Evolutionary conservation across 2,888 invertebrate genomes (phyloP), one percentile per base, ranked within the genome.

Genomic region (Epsilonema sp.): DNA sequence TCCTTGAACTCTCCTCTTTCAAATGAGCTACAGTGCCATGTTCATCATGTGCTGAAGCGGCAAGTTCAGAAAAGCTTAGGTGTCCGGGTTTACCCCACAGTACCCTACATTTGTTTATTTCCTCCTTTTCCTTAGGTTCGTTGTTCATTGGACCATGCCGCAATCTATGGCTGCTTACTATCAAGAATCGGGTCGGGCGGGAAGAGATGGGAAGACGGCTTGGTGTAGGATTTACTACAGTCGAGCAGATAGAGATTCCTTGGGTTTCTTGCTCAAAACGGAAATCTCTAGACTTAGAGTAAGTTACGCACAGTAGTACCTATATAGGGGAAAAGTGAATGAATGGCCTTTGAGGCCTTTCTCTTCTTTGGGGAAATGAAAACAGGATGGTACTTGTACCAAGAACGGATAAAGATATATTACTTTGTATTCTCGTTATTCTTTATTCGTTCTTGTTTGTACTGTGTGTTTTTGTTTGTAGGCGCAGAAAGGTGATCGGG

Each of bases 111-210:
- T n/a, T n/a, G n/a, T n/a, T n/a, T n/a, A 31, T 31, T 31, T 31
- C 31, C 16, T 8, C 16, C 16, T 31, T 31, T 26, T 48, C 45
- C 56, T 25, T 56, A 82, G 90, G 53, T 85, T 87, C 65, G 94
- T 97, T 2, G 79, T 82, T 4, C 94, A 97, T 68, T 97, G 92
- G 94, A 84, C 85, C 23, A 74, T 87, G 31, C 84, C 94, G 0
- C 85, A 89, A 65, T 86, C 83, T 60, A 80, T 94, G 44, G 86
- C 92, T 0, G 84, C 82, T 0, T 97, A 89, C 67, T 97, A 97
- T 65, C 79, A 90, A 74, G 90, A 92, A 70, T 85, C 86, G 0
- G 90, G 90, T 1, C 74, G 94, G 61, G 94, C 94, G 11, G 97
- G 97, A 0, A 76, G 97, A 54, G 97, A 97, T 68, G 90, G 89